Conservation (phyloP, 2,113 vertebrate species). For the Hepsetus odoe region DNA sequence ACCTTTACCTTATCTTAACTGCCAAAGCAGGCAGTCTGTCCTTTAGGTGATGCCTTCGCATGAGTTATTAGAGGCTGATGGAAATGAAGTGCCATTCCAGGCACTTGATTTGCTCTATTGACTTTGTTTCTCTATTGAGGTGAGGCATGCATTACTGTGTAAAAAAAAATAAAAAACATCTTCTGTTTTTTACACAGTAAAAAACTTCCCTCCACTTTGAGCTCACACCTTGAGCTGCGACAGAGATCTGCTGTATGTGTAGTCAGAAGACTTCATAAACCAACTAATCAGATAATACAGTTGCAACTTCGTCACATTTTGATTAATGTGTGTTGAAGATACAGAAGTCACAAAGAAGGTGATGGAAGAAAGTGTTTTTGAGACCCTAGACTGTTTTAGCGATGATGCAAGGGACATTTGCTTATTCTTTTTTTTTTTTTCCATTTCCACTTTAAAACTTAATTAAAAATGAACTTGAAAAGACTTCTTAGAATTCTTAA, state of each 20-base stretch:
- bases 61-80: slow-evolving; percentile 28
- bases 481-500: neutral
- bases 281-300: neutral
- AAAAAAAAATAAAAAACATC: no score
- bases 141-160: neutral
- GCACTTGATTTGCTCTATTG: slow-evolving; percentile 28
- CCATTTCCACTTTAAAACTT: neutral
- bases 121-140: neutral
- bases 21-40: slow-evolving; percentile 24
- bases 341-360: neutral
- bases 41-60: slow-evolving; percentile 7
- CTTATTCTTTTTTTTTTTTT: neutral
- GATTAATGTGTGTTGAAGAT: neutral
- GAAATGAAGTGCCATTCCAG: slow-evolving; percentile 20
- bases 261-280: no score
- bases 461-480: neutral
- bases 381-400: neutral
- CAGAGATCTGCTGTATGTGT: neutral
- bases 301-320: neutral
- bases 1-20: slow-evolving; percentile 25
- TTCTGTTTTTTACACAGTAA: neutral
- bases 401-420: neutral
- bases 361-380: neutral
- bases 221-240: neutral
- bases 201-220: no score